A percentile compares a stretch with the other conserved stretches of the same genome.
These are phyloP conservation scores for Sebastes fasciatus DNA, from an alignment of 2,113 vertebrate genomes.

Conservation along the genomic window DNA sequence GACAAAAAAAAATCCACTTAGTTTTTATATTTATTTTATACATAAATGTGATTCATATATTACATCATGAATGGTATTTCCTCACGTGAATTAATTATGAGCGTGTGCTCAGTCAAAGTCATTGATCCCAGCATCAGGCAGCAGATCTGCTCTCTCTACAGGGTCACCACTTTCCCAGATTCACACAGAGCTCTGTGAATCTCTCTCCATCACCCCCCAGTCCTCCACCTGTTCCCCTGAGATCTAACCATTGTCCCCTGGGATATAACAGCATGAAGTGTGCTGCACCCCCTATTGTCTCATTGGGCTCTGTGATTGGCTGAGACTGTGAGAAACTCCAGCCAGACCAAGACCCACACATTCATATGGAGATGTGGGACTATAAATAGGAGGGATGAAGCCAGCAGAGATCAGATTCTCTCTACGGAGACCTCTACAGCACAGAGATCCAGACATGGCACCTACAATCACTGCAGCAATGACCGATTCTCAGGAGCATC, in stretches of 20 bases:
- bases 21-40: too few species aligned
- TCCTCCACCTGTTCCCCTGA: slow-evolving; percentile 71
- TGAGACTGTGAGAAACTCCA: slow-evolving; percentile 78
- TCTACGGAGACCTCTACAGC: slow-evolving; percentile 73
- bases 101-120: slow-evolving; percentile 43
- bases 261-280: slow-evolving; percentile 39
- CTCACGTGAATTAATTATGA: too few species aligned
- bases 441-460: slow-evolving; percentile 73
- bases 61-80: background rate
- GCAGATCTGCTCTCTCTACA: slow-evolving; percentile 5
- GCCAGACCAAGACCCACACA: slow-evolving; percentile 75
- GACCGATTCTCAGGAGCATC: slow-evolving; percentile 66
- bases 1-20: too few species aligned
- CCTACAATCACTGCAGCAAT: slow-evolving; percentile 70
- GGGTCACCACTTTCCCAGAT: slow-evolving; percentile 9
- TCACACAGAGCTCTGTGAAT: slow-evolving; percentile 2
- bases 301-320: slow-evolving; percentile 70
- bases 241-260: slow-evolving; percentile 64
- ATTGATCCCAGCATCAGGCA: slow-evolving; percentile 3
- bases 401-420: slow-evolving; percentile 70
- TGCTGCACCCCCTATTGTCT: slow-evolving; percentile 51
- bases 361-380: slow-evolving; percentile 82
- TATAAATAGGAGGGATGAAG: slow-evolving; percentile 80
- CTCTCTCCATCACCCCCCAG: slow-evolving; percentile 12
- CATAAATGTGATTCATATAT: too few species aligned